These are phyloP conservation scores for Geophilus truncorum DNA, from an alignment of 2,888 invertebrate genomes.

Conservation along the genomic window DNA sequence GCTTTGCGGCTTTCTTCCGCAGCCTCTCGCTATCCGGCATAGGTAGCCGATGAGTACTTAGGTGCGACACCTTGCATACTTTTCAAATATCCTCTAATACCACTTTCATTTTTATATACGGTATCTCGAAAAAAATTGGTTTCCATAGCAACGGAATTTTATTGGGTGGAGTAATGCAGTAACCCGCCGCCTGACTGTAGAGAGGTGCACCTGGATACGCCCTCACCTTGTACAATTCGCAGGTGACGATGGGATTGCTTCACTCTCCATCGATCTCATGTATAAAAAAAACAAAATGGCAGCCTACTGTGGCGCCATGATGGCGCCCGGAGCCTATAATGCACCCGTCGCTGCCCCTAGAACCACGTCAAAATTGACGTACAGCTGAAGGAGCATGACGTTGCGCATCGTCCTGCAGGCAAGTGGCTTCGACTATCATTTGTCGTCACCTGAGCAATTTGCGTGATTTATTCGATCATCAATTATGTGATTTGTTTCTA, in stretches of 20 bases:
- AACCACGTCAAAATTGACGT: neutral
- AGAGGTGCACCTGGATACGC: neutral
- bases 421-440: too few species aligned
- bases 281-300: neutral
- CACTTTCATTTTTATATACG: too few species aligned
- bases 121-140: neutral
- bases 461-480: too few species aligned
- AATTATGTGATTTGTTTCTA: neutral
- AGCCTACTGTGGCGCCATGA: neutral
- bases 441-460: too few species aligned
- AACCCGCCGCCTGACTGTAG: neutral
- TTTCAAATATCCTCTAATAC: neutral
- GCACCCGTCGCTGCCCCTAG: neutral
- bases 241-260: neutral
- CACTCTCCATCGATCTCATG: neutral
- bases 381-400: neutral
- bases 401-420: neutral
- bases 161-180: slow-evolving; percentile 4
- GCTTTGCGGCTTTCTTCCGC: neutral
- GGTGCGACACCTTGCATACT: neutral
- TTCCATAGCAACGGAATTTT: neutral
- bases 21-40: neutral
- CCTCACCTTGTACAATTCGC: neutral
- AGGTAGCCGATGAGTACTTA: neutral
- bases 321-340: neutral